Conservation (phyloP, 2,113 vertebrate genomes). For the Chlamydotis undulata region DNA sequence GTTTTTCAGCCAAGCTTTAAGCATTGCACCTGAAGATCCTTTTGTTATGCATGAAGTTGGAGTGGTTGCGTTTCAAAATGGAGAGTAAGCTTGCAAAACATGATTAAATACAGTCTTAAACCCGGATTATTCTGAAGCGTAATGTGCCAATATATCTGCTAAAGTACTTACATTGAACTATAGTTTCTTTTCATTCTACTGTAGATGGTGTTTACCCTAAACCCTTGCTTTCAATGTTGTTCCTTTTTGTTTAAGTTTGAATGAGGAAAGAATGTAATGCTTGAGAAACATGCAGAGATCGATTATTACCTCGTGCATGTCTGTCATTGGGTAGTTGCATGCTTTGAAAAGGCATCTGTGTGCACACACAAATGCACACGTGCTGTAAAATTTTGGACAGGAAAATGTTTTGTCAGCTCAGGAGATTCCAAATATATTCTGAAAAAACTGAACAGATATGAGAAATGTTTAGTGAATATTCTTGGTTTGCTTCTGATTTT, state of each 20-base stretch:
- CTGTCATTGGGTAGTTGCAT: background rate
- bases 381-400: background rate
- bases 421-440: background rate
- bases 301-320: background rate
- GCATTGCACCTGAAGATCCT: constrained; percentile 97
- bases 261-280: background rate
- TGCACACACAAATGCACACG: background rate
- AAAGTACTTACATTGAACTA: background rate
- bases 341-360: background rate
- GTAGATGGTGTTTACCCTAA: background rate
- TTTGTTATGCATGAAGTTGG: constrained; percentile 98
- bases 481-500: background rate
- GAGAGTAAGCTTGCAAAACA: constrained; percentile 86
- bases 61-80: constrained; percentile 98
- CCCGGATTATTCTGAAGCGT: background rate
- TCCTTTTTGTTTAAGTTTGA: background rate
- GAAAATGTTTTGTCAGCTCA: background rate
- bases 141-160: background rate
- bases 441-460: background rate
- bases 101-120: background rate
- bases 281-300: background rate
- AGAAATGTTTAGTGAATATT: background rate
- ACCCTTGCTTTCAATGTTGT: background rate
- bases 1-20: constrained; percentile 97
- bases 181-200: background rate